Evolutionary conservation across 2,113 vertebrate genomes (phyloP).

Genomic region (Urocitellus parryii): DNA sequence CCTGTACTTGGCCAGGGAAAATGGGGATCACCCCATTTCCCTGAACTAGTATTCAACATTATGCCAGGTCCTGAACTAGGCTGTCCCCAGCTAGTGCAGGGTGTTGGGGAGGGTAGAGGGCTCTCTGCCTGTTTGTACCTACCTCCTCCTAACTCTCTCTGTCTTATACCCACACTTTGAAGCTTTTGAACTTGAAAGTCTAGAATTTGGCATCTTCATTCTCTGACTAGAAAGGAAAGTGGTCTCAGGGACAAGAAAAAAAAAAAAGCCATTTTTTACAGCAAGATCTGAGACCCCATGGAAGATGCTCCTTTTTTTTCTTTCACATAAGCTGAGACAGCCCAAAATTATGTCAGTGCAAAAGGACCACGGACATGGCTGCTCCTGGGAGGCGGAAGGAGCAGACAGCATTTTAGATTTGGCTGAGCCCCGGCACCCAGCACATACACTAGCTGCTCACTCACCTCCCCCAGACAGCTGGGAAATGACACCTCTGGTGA

Average conservation of each 20-base stretch:
- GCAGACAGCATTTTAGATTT: neutral
- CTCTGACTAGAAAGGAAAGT: constrained; percentile 27
- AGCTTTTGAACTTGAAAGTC: constrained; percentile 56
- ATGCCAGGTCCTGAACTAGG: neutral
- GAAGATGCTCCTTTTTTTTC: neutral
- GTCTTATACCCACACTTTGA: neutral
- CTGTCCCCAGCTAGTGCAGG: neutral
- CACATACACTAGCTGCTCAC: constrained; percentile 4
- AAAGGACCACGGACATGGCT: neutral
- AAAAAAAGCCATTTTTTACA: neutral
- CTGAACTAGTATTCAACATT: neutral
- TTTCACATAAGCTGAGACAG: neutral
- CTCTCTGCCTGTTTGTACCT: neutral
- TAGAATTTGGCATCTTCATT: constrained; percentile 42
- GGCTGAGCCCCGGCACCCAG: constrained; percentile 35
- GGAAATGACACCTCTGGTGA: constrained; percentile 74
- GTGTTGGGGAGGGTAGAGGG: too few species aligned
- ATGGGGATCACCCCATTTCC: neutral
- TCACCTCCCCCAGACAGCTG: constrained; percentile 74
- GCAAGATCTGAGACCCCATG: neutral
- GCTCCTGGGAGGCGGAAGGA: neutral
- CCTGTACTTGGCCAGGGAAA: neutral
- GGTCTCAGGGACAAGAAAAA: neutral
- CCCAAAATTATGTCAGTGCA: neutral
- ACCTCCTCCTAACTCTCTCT: neutral